Evolutionary conservation across 2,797 vertebrate genomes (phyloP).

Genomic region (Paratrypauchen microcephalus): DNA sequence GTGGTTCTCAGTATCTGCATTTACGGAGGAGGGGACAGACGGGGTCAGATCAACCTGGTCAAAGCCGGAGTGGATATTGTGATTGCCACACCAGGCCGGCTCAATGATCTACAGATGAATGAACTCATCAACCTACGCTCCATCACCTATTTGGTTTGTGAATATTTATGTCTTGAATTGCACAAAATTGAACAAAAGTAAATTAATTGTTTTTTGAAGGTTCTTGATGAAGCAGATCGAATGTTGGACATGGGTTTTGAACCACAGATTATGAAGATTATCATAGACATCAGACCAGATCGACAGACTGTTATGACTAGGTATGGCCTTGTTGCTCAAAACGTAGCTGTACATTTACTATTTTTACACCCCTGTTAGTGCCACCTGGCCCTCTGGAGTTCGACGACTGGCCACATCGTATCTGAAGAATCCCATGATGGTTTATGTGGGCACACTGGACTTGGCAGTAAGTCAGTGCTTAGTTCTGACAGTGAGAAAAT

Average conservation of each 20-base stretch:
- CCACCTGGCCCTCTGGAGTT: constrained; percentile 93
- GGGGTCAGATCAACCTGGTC: constrained; percentile 83
- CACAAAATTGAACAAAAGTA: background rate
- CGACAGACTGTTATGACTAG: constrained; percentile 97
- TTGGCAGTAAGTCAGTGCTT: constrained; percentile 83
- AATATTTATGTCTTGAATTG: background rate
- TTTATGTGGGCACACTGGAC: constrained; percentile 93
- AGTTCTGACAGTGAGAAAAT: background rate
- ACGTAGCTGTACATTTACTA: background rate
- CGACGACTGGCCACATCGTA: constrained; percentile 89
- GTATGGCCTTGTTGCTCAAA: constrained; percentile 56
- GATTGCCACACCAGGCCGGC: constrained; percentile 93
- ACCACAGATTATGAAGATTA: constrained; percentile 97
- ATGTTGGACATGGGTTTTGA: constrained; percentile 99
- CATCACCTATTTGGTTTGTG: constrained; percentile 91
- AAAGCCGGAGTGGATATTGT: constrained; percentile 91
- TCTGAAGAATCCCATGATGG: constrained; percentile 94
- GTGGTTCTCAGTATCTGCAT: constrained; percentile 83
- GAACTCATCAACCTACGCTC: constrained; percentile 86
- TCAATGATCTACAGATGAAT: constrained; percentile 97
- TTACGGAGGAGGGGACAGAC: constrained; percentile 92
- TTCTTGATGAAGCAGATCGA: constrained; percentile 95
- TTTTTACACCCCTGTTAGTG: constrained; percentile 69
- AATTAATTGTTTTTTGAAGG: constrained; percentile 68
- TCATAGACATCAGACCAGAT: constrained; percentile 93